Evolutionary conservation across 2,113 vertebrate species (phyloP).

Genomic region (Myiozetetes cayanensis): DNA sequence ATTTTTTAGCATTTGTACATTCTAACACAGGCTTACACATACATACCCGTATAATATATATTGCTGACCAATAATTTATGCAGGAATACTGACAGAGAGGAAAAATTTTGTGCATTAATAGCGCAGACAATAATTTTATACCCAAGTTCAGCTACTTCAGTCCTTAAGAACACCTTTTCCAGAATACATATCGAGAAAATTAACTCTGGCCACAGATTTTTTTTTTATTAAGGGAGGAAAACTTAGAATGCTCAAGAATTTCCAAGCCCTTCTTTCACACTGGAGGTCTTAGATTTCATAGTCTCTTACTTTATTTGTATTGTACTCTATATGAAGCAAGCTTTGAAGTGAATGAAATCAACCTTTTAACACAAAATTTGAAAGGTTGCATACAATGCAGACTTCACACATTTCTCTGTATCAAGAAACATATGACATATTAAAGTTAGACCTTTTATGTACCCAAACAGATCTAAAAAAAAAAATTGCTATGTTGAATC

Average conservation of each 20-base stretch:
- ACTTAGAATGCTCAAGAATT: slow-evolving; percentile 13
- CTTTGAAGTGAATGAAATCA: not conserved
- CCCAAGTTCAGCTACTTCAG: not conserved
- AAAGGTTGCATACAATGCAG: not conserved
- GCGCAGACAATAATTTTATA: not conserved
- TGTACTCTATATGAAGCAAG: not conserved
- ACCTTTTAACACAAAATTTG: not conserved
- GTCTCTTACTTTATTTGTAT: not conserved
- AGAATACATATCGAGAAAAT: slow-evolving; percentile 23
- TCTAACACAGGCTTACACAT: not conserved
- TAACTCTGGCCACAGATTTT: slow-evolving; percentile 7
- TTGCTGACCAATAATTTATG: not conserved
- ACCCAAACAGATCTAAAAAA: not conserved
- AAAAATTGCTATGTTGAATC: not conserved
- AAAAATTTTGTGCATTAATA: not conserved
- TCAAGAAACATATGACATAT: not conserved
- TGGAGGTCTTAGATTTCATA: not conserved
- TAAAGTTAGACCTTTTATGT: not conserved
- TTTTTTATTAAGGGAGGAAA: slow-evolving; percentile 19
- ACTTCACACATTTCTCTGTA: not conserved
- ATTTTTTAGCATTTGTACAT: not conserved
- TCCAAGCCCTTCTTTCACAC: not conserved
- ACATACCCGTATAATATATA: not conserved
- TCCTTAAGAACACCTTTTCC: not conserved
- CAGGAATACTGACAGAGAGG: not conserved